Evolutionary conservation across 1,140 invertebrate species (phyloP).

Genomic region (Caenorhabditis latens): DNA sequence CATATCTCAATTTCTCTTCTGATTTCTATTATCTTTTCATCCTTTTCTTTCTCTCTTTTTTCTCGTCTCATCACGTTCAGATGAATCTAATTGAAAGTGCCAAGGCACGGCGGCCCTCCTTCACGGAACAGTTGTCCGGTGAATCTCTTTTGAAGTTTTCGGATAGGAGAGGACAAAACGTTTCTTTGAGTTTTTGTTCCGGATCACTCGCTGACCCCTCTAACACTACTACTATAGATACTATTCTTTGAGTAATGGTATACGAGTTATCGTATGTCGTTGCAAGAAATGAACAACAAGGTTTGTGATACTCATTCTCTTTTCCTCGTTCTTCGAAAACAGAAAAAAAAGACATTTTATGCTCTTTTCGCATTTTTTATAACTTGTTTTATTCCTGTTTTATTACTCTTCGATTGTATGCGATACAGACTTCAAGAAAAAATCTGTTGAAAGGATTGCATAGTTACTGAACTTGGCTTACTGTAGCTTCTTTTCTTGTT

Average conservation of each 20-base stretch:
- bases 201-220: background rate
- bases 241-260: constrained; percentile 2
- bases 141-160: too few relatives aligned
- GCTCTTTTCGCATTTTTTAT: too few relatives aligned
- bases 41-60: background rate
- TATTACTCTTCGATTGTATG: too few relatives aligned
- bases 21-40: background rate
- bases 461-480: too few relatives aligned
- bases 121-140: constrained; percentile 19
- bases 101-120: constrained; percentile 31
- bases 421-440: too few relatives aligned
- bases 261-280: constrained; percentile 52
- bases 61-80: constrained; percentile 8
- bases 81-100: constrained; percentile 52
- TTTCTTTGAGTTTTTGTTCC: constrained; percentile 14
- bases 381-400: too few relatives aligned
- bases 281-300: constrained; percentile 28
- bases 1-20: background rate
- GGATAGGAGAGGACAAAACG: too few relatives aligned
- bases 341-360: too few relatives aligned
- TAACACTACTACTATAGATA: background rate
- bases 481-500: too few relatives aligned
- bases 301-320: background rate
- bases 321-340: background rate
- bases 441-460: too few relatives aligned